Evolutionary conservation across 2,888 invertebrate genomes (phyloP), one percentile per base, ranked within the genome.

Genomic region (Hartigia nigra): DNA sequence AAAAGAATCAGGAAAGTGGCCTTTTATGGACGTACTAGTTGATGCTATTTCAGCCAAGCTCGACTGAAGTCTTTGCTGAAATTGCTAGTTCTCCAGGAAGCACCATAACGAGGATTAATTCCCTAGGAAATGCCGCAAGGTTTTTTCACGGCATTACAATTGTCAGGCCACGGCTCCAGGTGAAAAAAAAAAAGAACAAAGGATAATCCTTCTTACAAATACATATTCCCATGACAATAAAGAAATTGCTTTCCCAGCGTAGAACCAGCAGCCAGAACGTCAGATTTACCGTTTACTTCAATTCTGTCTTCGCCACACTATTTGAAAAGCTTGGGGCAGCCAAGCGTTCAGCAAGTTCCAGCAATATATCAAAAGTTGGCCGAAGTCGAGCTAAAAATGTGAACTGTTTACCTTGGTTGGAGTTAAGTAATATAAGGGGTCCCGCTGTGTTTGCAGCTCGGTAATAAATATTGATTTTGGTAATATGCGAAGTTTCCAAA

Each of bases 401-500:
- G 37, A 75, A 75, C 75, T 75, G 75, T 75, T 75, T 75, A 75
- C 75, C 75, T 75, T 75, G 75, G 75, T 32, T 23, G 75, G 37
- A 75, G 75, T 75, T 75, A 75, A 75, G 75, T 75, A 75, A 75
- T 36, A 36, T 75, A 75, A 75, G 34, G 36, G 72, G 72, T 36
- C 34, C 75, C 75, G 75, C 35, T 23, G 75, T 36, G 75, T 75
- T 75, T 75, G 75, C 75, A 75, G n/a, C 35, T 31, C 75, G 75
- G 75, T n/a, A 75, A 75, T 75, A 75, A 75, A 75, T 75, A 75
- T 75, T 75, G 75, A 75, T 36, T 75, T 75, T 75, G 75, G 75
- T 75, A 75, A 75, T 75, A 75, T 36, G 75, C 75, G 75, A 75
- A 75, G 75, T 75, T 75, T 36, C 12, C 75, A n/a, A 32, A n/a